Percentiles rank a stretch among this genome's conserved stretches.
These are phyloP conservation scores for Cherax quadricarinatus DNA, from an alignment of 1,140 invertebrate genomes.

Conservation along the genomic window DNA sequence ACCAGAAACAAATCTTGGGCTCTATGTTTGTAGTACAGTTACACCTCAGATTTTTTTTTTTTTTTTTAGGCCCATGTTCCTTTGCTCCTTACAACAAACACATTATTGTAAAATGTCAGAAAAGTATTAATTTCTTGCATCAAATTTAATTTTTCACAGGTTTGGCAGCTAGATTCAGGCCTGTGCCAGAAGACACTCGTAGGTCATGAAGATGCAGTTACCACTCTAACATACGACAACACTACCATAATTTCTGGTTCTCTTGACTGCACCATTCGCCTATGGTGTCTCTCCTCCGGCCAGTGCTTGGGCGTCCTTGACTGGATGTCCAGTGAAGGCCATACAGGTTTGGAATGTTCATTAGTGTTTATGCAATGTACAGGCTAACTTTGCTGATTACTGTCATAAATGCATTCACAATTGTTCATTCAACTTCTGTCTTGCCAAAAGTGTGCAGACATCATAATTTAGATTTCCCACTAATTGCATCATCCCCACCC, in stretches of 20 bases:
- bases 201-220: conserved; percentile 79
- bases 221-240: conserved; percentile 79
- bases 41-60: too few species aligned
- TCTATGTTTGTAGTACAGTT: too few species aligned
- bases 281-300: conserved; percentile 78
- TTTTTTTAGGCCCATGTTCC: too few species aligned
- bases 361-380: neutral
- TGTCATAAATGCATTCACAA: too few species aligned
- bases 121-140: neutral
- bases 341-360: conserved; percentile 77
- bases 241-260: conserved; percentile 78
- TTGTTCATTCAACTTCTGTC: too few species aligned
- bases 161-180: conserved; percentile 77
- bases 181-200: conserved; percentile 77
- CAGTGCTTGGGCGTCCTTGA: conserved; percentile 79
- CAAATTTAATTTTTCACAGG: conserved; percentile 73
- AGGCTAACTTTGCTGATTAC: too few species aligned
- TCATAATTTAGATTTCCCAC: too few species aligned
- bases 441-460: too few species aligned
- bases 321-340: conserved; percentile 80
- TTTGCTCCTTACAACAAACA: too few species aligned
- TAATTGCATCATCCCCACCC: too few species aligned
- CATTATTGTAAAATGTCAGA: neutral
- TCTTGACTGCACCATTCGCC: conserved; percentile 79
- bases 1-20: too few species aligned